Evolutionary conservation across 1,140 invertebrate genomes (phyloP), one percentile per base, ranked within the genome.

Genomic region (Halictus rubicundus): DNA sequence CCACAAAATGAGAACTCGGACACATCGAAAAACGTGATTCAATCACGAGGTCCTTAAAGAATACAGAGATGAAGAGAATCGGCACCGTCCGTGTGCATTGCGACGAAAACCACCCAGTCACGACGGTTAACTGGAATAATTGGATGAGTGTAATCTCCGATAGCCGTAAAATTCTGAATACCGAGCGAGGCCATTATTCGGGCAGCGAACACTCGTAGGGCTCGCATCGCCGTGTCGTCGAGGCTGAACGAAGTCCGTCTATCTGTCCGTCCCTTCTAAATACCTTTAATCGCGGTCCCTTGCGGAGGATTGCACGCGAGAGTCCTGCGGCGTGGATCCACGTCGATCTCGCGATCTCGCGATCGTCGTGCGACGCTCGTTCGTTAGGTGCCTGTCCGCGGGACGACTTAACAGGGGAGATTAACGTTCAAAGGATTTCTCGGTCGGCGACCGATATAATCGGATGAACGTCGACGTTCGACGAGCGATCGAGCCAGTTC

Each of bases 371-470:
- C 70, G 49, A 75, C 49, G 68, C 27, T 25, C 27, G 27, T 21
- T 60, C 37, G 54, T 54, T 70, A 37, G 21, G 19, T 25, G 68
- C 65, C 78, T 80, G 57, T 46, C 69, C 61, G 59, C 52, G 42
- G 61, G 23, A 70, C 75, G 54, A 63, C 69, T 70, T 63, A n/a
- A 63, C 52, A 32, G 49, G 61, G 19, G 27, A 54, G 77, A 80
- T 85, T 84, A 84, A 81, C 42, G 65, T 42, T 49, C 64, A 27
- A 39, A n/a, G 63, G 59, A 81, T 74, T 68, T 65, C 68, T 63
- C 69, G 74, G 83, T 81, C 77, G 68, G 19, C 73, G 60, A 69
- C 74, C 82, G 84, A 82, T 81, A 82, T 88, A 89, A 89, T 88
- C 88, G 86, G 80, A 88, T 89, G 63, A 88, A 71, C 77, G 64